phyloP scores from a whole-genome alignment of 92 coral and sea anemone genomes.

The Porites evermanni region DNA sequence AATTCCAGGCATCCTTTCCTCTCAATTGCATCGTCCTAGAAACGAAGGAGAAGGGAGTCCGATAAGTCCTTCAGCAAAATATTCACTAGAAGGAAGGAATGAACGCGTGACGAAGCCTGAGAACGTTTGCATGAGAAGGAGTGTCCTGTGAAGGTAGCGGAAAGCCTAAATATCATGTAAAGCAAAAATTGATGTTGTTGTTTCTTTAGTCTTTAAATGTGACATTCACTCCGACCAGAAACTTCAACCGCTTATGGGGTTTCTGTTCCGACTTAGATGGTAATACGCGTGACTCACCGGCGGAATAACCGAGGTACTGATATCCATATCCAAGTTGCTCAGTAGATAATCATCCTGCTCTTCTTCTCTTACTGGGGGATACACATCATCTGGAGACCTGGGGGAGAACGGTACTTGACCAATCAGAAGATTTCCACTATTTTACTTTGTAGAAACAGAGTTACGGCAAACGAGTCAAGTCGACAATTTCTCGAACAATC shows the following conservation, averaged over 20 bases:
- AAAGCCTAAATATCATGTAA: too few relatives aligned
- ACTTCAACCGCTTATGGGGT: too few relatives aligned
- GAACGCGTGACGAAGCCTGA: too few relatives aligned
- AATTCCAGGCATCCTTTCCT: slow-evolving; percentile 85
- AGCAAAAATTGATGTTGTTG: too few relatives aligned
- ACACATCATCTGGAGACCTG: slow-evolving; percentile 82
- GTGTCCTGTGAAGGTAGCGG: background rate
- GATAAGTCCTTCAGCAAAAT: too few relatives aligned
- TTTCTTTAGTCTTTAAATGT: too few relatives aligned
- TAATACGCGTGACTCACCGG: slow-evolving; percentile 67
- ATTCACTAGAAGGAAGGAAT: too few relatives aligned
- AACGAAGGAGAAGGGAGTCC: background rate
- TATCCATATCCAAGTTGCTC: slow-evolving; percentile 85
- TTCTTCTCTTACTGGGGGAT: slow-evolving; percentile 82
- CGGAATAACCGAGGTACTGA: slow-evolving; percentile 76
- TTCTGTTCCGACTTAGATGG: background rate
- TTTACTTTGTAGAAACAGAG: background rate
- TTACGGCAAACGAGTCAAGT: too few relatives aligned
- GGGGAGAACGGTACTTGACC: background rate
- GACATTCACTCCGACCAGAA: too few relatives aligned
- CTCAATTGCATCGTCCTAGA: slow-evolving; percentile 87
- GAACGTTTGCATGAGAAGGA: too few relatives aligned
- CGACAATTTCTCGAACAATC: too few relatives aligned
- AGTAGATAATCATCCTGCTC: slow-evolving; percentile 84
- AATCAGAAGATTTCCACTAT: background rate